Conservation (phyloP, 2,888 invertebrate genomes). For the Smittia aterrima region DNA sequence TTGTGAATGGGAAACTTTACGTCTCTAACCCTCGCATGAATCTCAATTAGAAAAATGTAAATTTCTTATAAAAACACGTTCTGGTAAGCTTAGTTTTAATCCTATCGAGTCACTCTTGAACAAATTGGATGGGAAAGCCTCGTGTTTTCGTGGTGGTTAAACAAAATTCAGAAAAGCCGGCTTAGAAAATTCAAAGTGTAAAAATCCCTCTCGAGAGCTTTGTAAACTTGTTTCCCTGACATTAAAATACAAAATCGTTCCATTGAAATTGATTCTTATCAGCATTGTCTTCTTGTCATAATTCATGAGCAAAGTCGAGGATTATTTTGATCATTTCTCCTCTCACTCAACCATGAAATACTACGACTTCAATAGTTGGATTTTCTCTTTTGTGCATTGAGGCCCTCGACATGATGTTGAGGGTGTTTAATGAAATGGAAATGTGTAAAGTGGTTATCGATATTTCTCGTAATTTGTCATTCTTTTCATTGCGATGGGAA, state of each 20-base stretch:
- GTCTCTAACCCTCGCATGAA: background rate
- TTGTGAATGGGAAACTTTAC: no score
- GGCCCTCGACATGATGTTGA: background rate
- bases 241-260: no score
- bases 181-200: conserved; percentile 10
- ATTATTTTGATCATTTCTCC: conserved; percentile 41
- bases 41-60: background rate
- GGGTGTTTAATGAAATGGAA: conserved; percentile 38
- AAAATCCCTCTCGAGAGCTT: background rate
- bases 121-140: background rate
- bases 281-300: conserved; percentile 23
- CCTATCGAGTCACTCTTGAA: background rate
- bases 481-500: background rate
- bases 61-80: background rate
- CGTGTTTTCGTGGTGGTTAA: background rate
- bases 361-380: background rate
- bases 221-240: no score
- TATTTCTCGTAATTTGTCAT: conserved; percentile 39
- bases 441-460: conserved; percentile 35
- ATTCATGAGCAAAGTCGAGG: conserved; percentile 42
- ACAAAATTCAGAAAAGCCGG: background rate
- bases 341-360: background rate
- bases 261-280: no score
- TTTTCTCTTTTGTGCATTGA: background rate
- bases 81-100: conserved; percentile 10